phyloP scores from a whole-genome alignment of 2,888 invertebrate genomes.

The Pycnomerus fuliginosus region DNA sequence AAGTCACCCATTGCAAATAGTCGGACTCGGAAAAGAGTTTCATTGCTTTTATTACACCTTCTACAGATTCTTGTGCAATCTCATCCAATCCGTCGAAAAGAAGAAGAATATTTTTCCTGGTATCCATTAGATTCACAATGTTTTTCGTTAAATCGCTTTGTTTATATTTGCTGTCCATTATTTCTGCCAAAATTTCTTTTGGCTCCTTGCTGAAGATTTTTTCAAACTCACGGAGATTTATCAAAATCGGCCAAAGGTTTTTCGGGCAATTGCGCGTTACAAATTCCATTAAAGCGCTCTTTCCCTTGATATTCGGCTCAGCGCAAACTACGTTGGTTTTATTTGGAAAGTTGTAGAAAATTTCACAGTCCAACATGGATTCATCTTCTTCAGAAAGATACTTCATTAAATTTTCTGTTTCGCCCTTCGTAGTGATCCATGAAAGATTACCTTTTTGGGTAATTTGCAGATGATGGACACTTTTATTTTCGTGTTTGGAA shows the following conservation, averaged over 20 bases:
- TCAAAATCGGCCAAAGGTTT: neutral
- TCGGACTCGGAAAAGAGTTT: neutral
- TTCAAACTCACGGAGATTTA: neutral
- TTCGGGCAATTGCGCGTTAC: neutral
- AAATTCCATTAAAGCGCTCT: neutral
- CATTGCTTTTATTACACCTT: neutral
- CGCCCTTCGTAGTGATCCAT: neutral
- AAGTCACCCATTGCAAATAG: neutral
- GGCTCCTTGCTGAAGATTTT: neutral
- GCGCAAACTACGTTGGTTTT: neutral
- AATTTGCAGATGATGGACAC: neutral
- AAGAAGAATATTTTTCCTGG: neutral
- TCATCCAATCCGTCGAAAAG: neutral
- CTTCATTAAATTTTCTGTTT: too few species aligned
- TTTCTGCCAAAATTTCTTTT: neutral
- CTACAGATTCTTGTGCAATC: neutral
- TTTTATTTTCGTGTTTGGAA: neutral
- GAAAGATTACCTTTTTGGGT: neutral
- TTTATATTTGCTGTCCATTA: neutral
- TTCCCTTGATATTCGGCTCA: neutral
- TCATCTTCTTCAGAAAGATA: too few species aligned
- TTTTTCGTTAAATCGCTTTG: too few species aligned
- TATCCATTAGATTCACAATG: too few species aligned
- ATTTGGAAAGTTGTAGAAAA: neutral
- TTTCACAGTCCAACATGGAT: neutral